A percentile compares a stretch with the other conserved stretches of the same genome.
Evolutionary conservation across 2,797 vertebrate species (phyloP).

Genomic region (Premnoplex brunnescens): DNA sequence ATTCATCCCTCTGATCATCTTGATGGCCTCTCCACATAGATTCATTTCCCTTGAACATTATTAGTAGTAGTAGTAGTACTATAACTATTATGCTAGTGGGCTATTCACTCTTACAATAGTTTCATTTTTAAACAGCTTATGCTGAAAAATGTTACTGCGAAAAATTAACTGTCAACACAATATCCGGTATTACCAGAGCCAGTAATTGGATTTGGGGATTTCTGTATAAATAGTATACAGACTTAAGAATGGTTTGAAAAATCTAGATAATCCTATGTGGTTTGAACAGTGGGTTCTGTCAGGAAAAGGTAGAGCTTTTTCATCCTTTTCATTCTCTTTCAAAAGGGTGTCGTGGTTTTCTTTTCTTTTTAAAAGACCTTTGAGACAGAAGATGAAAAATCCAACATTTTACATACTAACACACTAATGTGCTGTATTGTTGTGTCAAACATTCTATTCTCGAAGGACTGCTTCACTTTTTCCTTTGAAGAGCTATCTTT

Average conservation of each 20-base stretch:
- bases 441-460: not conserved
- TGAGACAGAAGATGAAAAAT: slow-evolving; percentile 25
- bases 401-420: not conserved
- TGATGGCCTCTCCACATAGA: not conserved
- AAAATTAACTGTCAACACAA: not conserved
- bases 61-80: not conserved
- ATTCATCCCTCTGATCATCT: not conserved
- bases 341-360: not conserved
- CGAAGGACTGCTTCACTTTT: not conserved
- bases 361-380: not conserved
- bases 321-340: not conserved
- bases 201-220: slow-evolving; percentile 21
- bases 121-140: not conserved
- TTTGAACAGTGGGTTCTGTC: not conserved
- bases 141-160: not conserved
- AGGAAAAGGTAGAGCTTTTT: not conserved
- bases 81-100: not conserved
- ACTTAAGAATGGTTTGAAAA: not conserved
- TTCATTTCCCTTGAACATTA: not conserved
- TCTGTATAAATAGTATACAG: not conserved
- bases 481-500: slow-evolving; percentile 1
- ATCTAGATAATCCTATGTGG: not conserved
- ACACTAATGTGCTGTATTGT: not conserved
- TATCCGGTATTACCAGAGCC: not conserved
- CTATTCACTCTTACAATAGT: not conserved